Evolutionary conservation across 2,113 vertebrate species (phyloP), one percentile per base, ranked within the genome.

Genomic region (Salvelinus namaycush): DNA sequence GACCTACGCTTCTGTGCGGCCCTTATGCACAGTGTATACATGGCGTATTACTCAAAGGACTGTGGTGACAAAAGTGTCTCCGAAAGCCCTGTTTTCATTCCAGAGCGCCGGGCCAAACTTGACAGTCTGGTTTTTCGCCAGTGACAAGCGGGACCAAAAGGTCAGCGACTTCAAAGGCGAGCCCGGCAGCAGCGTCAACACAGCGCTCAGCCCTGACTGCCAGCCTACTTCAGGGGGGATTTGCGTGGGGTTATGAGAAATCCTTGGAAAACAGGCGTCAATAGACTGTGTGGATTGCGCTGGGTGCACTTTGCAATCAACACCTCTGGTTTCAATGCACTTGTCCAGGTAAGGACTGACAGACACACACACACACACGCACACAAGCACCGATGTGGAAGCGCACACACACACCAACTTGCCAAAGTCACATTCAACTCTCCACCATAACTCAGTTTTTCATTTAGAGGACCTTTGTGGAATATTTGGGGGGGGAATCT

Each of bases 401-500:
- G 68, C 64, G 49, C 65, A 73, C 64, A 78, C 77, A 68, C 64
- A 74, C 34, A 49, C 48, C 51, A 72, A 90, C 85, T 90, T 87
- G 74, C 73, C 87, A 92, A 89, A 91, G 87, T 91, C 90, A 89
- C 81, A 86, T 79, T 81, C 81, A 90, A 89, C 85, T 90, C 84
- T 14, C 5, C 62, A 79, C 70, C 70, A 4, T 62, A 83, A 74
- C 84, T 84, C 78, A 73, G 80, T 81, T 83, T 83, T 83, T 69
- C 74, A 89, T 67, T 27, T 74, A 49, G 48, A 84, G 79, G 83
- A 79, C 14, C 79, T 81, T 57, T 49, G 67, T 77, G 76, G 88
- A 87, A 89, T 89, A 85, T 86, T 87, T 90, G 87, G 1, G 80
- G 39, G 39, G 9, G 81, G 83, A 85, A 79, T 84, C 82, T 84